phyloP scores from a whole-genome alignment of 2,113 vertebrate species.

The Nettapus auritus region DNA sequence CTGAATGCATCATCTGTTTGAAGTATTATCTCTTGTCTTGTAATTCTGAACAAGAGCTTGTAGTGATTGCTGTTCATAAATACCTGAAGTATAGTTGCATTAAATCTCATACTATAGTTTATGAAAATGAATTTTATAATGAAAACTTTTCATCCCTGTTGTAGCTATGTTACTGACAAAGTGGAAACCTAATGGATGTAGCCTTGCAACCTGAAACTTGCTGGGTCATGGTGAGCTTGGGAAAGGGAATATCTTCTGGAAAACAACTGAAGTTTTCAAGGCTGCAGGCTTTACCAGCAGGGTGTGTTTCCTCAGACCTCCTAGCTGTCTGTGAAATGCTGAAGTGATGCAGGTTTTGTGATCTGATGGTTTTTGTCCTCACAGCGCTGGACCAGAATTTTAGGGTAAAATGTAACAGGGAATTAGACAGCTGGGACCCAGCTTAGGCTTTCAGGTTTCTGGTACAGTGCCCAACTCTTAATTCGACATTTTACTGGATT shows the following conservation, averaged over 20 bases:
- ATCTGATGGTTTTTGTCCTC: background rate
- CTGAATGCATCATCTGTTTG: background rate
- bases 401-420: background rate
- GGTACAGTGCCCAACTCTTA: background rate
- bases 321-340: background rate
- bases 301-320: background rate
- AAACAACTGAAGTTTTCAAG: background rate
- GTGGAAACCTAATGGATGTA: background rate
- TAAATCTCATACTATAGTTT: background rate
- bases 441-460: background rate
- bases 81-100: background rate
- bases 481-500: background rate
- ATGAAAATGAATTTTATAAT: background rate
- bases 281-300: background rate
- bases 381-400: background rate
- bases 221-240: background rate
- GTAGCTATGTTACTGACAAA: background rate
- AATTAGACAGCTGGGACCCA: background rate
- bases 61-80: background rate
- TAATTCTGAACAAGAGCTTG: background rate
- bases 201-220: background rate
- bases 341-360: background rate
- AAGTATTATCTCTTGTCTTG: fast-evolving
- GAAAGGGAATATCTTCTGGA: background rate
- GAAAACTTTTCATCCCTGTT: background rate